Evolutionary conservation across 2,888 invertebrate species (phyloP).

Genomic region (Diachrysia chrysitis): DNA sequence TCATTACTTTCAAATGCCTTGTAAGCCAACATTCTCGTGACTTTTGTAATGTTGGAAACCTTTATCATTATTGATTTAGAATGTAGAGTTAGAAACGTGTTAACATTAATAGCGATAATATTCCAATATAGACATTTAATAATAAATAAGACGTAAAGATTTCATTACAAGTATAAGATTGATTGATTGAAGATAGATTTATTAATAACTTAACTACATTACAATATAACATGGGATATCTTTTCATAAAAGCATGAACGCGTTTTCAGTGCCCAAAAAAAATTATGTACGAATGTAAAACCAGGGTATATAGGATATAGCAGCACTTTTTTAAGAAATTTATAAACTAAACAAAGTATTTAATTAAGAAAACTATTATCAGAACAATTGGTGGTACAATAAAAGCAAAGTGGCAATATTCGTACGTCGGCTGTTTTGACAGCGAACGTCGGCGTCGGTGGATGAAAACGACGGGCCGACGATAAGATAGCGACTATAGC

Average conservation of each 20-base stretch:
- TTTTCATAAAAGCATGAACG: background rate
- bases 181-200: too few relatives aligned
- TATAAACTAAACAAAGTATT: conserved; percentile 11
- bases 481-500: conserved; percentile 57
- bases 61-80: too few relatives aligned
- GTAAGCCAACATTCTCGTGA: background rate
- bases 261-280: background rate
- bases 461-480: conserved; percentile 47
- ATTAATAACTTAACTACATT: too few relatives aligned
- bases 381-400: conserved; percentile 47
- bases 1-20: conserved; percentile 17
- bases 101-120: too few relatives aligned
- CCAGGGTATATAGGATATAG: background rate
- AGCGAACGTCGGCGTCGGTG: conserved; percentile 43
- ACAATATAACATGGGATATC: too few relatives aligned
- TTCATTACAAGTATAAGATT: too few relatives aligned
- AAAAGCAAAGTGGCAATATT: conserved; percentile 57
- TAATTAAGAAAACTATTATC: conserved; percentile 50
- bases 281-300: too few relatives aligned
- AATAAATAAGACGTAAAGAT: too few relatives aligned
- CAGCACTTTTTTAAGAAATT: conserved; percentile 4
- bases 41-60: background rate
- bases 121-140: too few relatives aligned
- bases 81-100: too few relatives aligned
- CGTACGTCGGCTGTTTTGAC: conserved; percentile 52